Base-by-base conservation (phyloP, 2,888 invertebrate genomes). In the Ctena decussata region DNA sequence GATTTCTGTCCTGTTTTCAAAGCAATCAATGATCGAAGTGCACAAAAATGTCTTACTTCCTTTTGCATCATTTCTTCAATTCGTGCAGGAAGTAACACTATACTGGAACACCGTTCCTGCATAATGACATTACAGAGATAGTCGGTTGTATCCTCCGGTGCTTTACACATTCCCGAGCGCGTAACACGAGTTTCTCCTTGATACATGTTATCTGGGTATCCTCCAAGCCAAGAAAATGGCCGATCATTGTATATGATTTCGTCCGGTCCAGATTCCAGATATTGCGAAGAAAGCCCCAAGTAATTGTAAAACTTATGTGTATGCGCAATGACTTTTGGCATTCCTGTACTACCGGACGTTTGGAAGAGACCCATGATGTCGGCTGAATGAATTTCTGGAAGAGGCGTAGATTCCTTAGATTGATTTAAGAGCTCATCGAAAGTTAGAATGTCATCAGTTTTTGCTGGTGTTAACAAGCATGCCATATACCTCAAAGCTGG, bases 191-290 rank as follows among this genome's bases (percentile, higher is more conserved):
- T 76, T 21, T 76, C 24, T 1, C 81, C 81, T 21, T 57, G 49
- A 8, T 39, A n/a, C 0, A 76, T 32, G 18, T 37, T 49, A 0
- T 46, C 41, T 0, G 81, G 81, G 60, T 49, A 76, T 24, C 81
- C 76, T 0, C 81, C 81, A 21, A 39, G 6, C 81, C 81, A 81
- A 21, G 39, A 21, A 37, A 81, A 81, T 12, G 75, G 75, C 44
- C 81, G 37, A 35, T 81, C 81, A 37, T 60, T 32, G 57, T 39
- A 35, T 15, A 12, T 1, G 6, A 24, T 24, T 5, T 27, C 30
- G 30, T 57, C 57, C 5, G 57, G 30, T 30, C 30, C 30, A 3
- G 27, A 11, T 5, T 6, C 30, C 6, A 57, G 3, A 27, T 24
- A 30, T 3, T 57, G 21, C 8, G 5, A 24, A 24, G 1, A 57